These are phyloP conservation scores for Ophiodon elongatus DNA, from an alignment of 2,113 vertebrate species.

Conservation along the genomic window DNA sequence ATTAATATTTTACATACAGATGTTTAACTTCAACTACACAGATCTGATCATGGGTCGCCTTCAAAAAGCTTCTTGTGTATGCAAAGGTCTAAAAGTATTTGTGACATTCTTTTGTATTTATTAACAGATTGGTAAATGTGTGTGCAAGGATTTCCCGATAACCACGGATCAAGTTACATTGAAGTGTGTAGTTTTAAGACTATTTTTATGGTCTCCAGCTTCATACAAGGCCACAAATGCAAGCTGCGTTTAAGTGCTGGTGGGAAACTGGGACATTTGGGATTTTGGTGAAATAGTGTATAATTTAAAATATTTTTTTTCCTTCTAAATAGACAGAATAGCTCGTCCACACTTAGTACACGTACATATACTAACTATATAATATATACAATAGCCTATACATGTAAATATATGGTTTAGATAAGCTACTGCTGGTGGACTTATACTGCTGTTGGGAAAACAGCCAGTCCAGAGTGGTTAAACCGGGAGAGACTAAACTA, in stretches of 20 bases:
- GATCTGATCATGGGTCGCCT: background rate
- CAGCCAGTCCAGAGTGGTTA: background rate
- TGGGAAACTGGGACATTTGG: background rate
- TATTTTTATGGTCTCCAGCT: background rate
- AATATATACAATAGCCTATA: background rate
- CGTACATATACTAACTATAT: background rate
- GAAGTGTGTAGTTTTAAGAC: background rate
- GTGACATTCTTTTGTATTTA: background rate
- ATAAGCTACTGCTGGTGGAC: background rate
- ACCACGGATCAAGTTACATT: background rate
- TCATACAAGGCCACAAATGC: background rate
- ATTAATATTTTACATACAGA: background rate
- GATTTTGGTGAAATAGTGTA: background rate
- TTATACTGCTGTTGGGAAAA: background rate
- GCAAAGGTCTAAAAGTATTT: too few species aligned
- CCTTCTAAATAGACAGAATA: background rate
- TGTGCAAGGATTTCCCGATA: background rate
- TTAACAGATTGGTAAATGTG: background rate
- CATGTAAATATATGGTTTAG: background rate
- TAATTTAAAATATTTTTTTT: background rate
- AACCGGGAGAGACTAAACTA: background rate
- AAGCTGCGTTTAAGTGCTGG: background rate
- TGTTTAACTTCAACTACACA: background rate
- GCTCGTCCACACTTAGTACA: background rate
- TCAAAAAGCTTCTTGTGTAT: background rate